These are phyloP conservation scores for Chlorops oryzae DNA, from an alignment of 1,140 invertebrate species.

Conservation along the genomic window DNA sequence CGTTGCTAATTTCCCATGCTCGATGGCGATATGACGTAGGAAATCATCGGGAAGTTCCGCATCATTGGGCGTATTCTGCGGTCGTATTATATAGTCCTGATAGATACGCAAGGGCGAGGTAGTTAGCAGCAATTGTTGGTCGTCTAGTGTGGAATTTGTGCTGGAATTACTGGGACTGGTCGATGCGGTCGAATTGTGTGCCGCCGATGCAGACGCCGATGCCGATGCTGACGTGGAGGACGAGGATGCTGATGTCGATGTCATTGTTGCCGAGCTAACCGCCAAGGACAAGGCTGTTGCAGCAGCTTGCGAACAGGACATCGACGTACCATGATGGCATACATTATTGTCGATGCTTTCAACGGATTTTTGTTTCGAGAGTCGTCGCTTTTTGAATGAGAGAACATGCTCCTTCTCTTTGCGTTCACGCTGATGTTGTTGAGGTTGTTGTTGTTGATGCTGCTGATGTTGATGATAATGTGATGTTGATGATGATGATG, in stretches of 20 bases:
- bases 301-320: background rate
- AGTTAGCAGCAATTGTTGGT: too few species aligned
- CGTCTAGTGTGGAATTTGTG: slow-evolving; percentile 24
- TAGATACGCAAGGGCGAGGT: slow-evolving; percentile 35
- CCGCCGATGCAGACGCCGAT: slow-evolving; percentile 6
- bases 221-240: background rate
- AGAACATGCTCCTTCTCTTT: slow-evolving; percentile 44
- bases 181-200: slow-evolving; percentile 21
- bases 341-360: slow-evolving; percentile 29
- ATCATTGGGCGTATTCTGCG: slow-evolving; percentile 8
- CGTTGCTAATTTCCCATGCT: slow-evolving; percentile 40
- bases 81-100: slow-evolving; percentile 33
- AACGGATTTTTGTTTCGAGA: slow-evolving; percentile 43
- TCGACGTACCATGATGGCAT: background rate
- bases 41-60: slow-evolving; percentile 30
- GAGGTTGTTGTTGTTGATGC: slow-evolving; percentile 22
- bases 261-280: background rate
- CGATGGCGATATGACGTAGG: slow-evolving; percentile 36
- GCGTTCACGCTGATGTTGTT: slow-evolving; percentile 25
- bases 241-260: slow-evolving; percentile 22
- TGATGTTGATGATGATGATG: slow-evolving; percentile 19
- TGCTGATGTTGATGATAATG: slow-evolving; percentile 19
- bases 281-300: background rate
- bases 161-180: slow-evolving; percentile 34
- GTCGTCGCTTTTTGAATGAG: slow-evolving; percentile 40